Evolutionary conservation across 2,113 vertebrate species (phyloP).

Genomic region (Chaetodon trifascialis): DNA sequence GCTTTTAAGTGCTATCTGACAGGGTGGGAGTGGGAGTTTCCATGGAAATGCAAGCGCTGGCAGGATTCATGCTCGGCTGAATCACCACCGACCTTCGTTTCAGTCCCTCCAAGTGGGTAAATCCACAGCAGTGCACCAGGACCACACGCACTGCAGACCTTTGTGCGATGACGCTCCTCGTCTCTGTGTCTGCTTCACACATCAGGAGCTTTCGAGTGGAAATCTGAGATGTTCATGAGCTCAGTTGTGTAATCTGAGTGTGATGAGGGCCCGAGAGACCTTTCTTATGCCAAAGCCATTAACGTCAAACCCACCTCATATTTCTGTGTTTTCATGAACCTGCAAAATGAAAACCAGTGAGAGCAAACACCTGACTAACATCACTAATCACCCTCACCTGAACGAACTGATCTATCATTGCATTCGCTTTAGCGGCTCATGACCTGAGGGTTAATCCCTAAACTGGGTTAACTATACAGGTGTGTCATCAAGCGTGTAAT

Average conservation of each 20-base stretch:
- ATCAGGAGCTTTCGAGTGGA: neutral
- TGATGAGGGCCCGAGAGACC: neutral
- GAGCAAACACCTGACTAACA: neutral
- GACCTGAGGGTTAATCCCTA: slow-evolving; percentile 45
- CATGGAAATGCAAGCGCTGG: slow-evolving; percentile 46
- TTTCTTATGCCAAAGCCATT: neutral
- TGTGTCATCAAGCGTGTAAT: slow-evolving; percentile 47
- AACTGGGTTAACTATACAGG: slow-evolving; percentile 38
- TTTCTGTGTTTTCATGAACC: neutral
- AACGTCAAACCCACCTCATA: neutral
- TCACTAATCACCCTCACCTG: neutral
- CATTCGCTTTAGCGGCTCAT: neutral
- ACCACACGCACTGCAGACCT: neutral
- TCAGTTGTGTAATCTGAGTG: slow-evolving; percentile 28
- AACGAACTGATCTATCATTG: slow-evolving; percentile 34
- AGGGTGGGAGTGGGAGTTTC: slow-evolving; percentile 45
- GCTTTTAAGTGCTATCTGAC: slow-evolving; percentile 4
- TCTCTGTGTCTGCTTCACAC: neutral
- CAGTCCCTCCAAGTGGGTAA: neutral
- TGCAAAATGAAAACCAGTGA: neutral
- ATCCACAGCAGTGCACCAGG: neutral
- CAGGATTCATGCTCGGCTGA: slow-evolving; percentile 22
- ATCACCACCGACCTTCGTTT: slow-evolving; percentile 1
- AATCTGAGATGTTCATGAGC: slow-evolving; percentile 30
- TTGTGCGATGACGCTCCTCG: neutral